These are phyloP conservation scores for Papilio elwesi DNA, from an alignment of 2,888 invertebrate genomes.

Conservation along the genomic window DNA sequence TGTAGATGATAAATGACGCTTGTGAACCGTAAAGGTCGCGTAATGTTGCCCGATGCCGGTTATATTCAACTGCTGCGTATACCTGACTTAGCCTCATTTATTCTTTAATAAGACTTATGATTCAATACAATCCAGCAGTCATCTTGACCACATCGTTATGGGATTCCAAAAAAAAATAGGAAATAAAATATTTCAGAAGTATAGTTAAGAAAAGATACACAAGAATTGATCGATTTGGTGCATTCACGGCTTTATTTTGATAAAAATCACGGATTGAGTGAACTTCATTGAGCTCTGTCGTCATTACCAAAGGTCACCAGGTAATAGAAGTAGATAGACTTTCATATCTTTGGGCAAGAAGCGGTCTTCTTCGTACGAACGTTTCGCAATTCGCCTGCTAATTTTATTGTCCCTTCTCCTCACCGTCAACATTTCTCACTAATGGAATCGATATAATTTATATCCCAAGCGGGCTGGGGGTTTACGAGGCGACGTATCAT, in stretches of 20 bases:
- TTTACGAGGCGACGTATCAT: slow-evolving; percentile 32
- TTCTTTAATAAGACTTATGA: background rate
- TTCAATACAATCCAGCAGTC: too few relatives aligned
- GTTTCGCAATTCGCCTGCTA: slow-evolving; percentile 9
- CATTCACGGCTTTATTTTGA: too few relatives aligned
- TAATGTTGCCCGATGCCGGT: slow-evolving; percentile 25
- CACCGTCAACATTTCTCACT: slow-evolving; percentile 14
- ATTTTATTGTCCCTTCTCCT: slow-evolving; percentile 26
- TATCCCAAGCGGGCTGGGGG: slow-evolving; percentile 24
- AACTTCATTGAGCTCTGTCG: background rate
- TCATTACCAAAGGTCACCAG: too few relatives aligned
- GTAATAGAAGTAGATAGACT: too few relatives aligned
- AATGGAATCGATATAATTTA: slow-evolving; percentile 38
- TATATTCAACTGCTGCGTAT: background rate
- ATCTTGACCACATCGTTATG: too few relatives aligned
- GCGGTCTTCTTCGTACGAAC: background rate
- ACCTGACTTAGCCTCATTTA: background rate
- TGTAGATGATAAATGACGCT: slow-evolving; percentile 52
- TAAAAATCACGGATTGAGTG: background rate
- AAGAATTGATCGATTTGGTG: too few relatives aligned
- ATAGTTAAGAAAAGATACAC: background rate
- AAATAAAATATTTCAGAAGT: background rate
- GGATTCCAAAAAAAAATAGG: background rate
- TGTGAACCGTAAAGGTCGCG: slow-evolving; percentile 47
- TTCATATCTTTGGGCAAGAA: background rate